Conservation (phyloP, 1,140 invertebrate genomes). For the Battus philenor region DNA sequence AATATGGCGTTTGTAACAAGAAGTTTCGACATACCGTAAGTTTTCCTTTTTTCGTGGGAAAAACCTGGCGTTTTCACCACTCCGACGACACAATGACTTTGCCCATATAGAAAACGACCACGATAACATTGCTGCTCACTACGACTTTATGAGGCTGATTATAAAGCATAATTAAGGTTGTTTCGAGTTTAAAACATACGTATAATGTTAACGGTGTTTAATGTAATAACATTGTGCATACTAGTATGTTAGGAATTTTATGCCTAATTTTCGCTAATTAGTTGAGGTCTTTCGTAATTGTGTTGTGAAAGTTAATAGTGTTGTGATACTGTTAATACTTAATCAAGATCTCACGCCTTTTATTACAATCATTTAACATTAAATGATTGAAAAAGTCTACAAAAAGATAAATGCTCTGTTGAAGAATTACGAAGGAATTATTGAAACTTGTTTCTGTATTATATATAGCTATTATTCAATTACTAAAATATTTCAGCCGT, state of each 20-base stretch:
- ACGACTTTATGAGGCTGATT: conserved; percentile 19
- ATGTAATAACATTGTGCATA: conserved; percentile 25
- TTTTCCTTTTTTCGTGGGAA: conserved; percentile 73
- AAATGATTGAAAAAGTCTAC: no score
- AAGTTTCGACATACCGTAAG: conserved; percentile 60
- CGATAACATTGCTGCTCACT: conserved; percentile 19
- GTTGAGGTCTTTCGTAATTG: background rate
- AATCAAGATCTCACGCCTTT: no score
- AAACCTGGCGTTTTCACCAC: conserved; percentile 60
- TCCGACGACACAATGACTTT: conserved; percentile 43
- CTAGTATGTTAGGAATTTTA: conserved; percentile 8
- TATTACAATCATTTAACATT: no score
- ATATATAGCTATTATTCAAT: no score
- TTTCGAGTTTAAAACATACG: conserved; percentile 20
- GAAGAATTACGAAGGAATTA: no score
- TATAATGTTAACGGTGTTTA: conserved; percentile 47
- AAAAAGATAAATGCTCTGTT: no score
- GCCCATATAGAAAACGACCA: conserved; percentile 39
- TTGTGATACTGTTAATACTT: no score
- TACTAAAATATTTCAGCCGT: no score
- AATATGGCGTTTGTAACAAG: conserved; percentile 40
- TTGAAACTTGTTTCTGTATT: no score
- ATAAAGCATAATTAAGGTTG: conserved; percentile 23
- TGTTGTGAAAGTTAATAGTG: conserved; percentile 1
- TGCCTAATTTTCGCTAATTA: conserved; percentile 17